Conservation (phyloP, 1,140 invertebrate species). For the Parapsyche elsis region DNA sequence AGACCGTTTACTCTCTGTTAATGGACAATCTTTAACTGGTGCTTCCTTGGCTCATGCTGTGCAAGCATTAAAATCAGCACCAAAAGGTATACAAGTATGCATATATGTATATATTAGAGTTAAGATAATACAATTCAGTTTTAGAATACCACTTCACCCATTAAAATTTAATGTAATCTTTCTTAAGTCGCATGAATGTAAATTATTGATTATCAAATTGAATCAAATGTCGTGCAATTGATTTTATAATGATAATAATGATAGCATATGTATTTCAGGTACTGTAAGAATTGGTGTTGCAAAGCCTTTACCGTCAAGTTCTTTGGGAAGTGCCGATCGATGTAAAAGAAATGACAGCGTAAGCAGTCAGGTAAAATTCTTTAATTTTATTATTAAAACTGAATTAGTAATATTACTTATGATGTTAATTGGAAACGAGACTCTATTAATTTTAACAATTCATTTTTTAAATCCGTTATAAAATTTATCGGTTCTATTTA, state of each 20-base stretch:
- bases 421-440: neutral
- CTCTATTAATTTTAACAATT: no score
- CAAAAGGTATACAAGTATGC: no score
- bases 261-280: slow-evolving; percentile 59
- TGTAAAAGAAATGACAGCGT: slow-evolving; percentile 66
- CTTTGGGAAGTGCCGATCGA: slow-evolving; percentile 63
- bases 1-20: slow-evolving; percentile 86
- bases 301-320: slow-evolving; percentile 83
- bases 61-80: slow-evolving; percentile 81
- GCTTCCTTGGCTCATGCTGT: slow-evolving; percentile 85
- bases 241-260: neutral
- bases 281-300: slow-evolving; percentile 84
- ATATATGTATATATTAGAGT: no score
- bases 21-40: slow-evolving; percentile 80
- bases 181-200: no score
- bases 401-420: neutral
- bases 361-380: slow-evolving; percentile 68
- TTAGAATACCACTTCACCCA: no score
- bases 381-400: neutral
- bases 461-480: no score
- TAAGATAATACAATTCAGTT: no score
- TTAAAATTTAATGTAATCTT: no score
- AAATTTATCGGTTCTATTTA: no score
- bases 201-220: no score
- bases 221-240: no score